Base-by-base conservation (phyloP, 2,888 invertebrate species). In the Hydrotaea cyrtoneurina region DNA sequence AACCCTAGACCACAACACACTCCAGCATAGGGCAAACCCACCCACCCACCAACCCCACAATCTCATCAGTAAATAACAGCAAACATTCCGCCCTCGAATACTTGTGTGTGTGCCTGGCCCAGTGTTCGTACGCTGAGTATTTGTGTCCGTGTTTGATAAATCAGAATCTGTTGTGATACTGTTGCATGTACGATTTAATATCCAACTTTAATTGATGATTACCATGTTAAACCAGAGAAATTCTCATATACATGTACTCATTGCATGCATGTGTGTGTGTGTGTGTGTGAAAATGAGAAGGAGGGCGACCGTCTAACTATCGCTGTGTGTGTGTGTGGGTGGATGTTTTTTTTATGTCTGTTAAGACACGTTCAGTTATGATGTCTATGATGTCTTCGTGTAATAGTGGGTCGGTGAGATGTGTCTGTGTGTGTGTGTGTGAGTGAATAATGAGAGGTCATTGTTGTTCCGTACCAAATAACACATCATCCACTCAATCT, bases 151-250 rank as follows among this genome's bases (percentile, higher is more conserved):
- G 2, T 74, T n/a, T 21, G 46, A 23, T 43, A 11, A n/a, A 21
- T 26, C 8, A 55, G 72, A n/a, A 21, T 26, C 8, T 73, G 72
- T 73, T 11, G 53, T 57, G 36, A 39, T 36, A 81, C 21, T 78
- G 81, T 84, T 84, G 84, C 84, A 84, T 84, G 84, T 76, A 85
- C 81, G 84, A 82, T 85, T 81, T 85, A 76, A 79, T 85, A 82
- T 82, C 78, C 39, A 78, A 66, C 43, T 69, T 74, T 85, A 79
- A 85, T 77, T 85, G 79, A 79, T 82, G 69, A 85, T 79, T 79
- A 69, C 69, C 81, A 78, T 71, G 80, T 46, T n/a, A 11, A 64
- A 19, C n/a, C 55, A 43, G 36, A n/a, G 72, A 5, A 19, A 26
- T 17, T 53, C 53, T 53, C n/a, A 46, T n/a, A n/a, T n/a, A 76